Evolutionary conservation across 2,113 vertebrate species (phyloP).

Genomic region (Cromileptes altivelis): DNA sequence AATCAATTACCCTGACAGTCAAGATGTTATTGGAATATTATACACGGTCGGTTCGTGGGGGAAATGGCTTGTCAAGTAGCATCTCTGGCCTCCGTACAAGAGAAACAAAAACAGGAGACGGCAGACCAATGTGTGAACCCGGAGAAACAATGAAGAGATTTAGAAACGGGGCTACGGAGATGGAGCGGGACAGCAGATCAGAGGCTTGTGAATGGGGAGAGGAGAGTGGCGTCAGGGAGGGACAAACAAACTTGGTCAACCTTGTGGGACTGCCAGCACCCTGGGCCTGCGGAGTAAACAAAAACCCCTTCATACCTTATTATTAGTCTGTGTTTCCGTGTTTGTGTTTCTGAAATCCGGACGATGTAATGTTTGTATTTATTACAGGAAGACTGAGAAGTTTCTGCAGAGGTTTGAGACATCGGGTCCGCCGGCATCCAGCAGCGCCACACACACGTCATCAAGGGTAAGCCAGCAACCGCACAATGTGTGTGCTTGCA

Average conservation of each 20-base stretch:
- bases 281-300: constrained; percentile 22
- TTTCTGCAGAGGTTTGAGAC: constrained; percentile 72
- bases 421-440: constrained; percentile 43
- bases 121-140: constrained; percentile 40
- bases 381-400: constrained; percentile 58
- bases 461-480: constrained; percentile 68
- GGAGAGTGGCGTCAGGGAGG: constrained; percentile 29
- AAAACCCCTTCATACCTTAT: constrained; percentile 3
- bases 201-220: constrained; percentile 7
- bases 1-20: constrained; percentile 18
- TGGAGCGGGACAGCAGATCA: not conserved
- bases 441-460: constrained; percentile 64
- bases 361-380: constrained; percentile 35
- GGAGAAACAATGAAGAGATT: constrained; percentile 60
- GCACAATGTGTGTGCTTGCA: constrained; percentile 16
- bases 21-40: constrained; percentile 33
- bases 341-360: not conserved
- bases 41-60: not conserved
- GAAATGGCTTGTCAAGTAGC: constrained; percentile 49
- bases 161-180: constrained; percentile 1
- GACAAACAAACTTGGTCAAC: constrained; percentile 49
- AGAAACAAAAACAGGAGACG: constrained; percentile 53
- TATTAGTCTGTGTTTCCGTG: constrained; percentile 6
- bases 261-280: constrained; percentile 26
- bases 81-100: constrained; percentile 48